Percentiles rank a stretch among this genome's conserved stretches.
Evolutionary conservation across 2,888 invertebrate genomes (phyloP).

Genomic region (Nycteola revayana): DNA sequence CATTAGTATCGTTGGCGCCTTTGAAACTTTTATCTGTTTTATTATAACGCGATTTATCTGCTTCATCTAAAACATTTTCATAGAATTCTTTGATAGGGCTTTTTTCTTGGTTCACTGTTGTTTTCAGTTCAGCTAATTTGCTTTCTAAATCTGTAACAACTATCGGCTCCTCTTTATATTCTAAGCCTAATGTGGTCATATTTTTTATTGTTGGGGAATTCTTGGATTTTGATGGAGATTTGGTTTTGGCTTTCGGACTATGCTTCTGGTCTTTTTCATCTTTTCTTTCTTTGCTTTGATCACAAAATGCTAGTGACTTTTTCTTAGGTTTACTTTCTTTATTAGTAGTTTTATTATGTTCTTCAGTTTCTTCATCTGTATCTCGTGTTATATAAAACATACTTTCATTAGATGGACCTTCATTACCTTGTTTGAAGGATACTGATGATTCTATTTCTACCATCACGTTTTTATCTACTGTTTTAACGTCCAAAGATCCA

Average conservation of each 20-base stretch:
- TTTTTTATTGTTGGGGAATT: no score
- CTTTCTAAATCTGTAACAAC: slow-evolving; percentile 19
- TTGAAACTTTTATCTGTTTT: slow-evolving; percentile 31
- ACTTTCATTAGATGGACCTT: slow-evolving; percentile 31
- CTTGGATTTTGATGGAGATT: background rate
- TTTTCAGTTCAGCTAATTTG: slow-evolving; percentile 28
- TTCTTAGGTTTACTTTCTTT: background rate
- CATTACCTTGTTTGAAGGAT: slow-evolving; percentile 4
- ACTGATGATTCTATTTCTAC: slow-evolving; percentile 14
- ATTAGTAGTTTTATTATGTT: background rate
- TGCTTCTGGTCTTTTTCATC: background rate
- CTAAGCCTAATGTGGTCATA: slow-evolving; percentile 20
- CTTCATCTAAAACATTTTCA: slow-evolving; percentile 20
- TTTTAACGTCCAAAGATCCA: slow-evolving; percentile 18
- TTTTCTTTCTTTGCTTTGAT: slow-evolving; percentile 5
- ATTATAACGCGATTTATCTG: background rate
- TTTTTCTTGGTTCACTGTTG: slow-evolving; percentile 6
- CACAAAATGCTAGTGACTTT: background rate
- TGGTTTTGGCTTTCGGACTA: no score
- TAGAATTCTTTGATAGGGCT: slow-evolving; percentile 23
- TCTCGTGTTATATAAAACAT: slow-evolving; percentile 45
- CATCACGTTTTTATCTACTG: slow-evolving; percentile 29
- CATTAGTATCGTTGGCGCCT: slow-evolving; percentile 55
- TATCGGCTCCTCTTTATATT: slow-evolving; percentile 18
- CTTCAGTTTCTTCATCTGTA: slow-evolving; percentile 27